Conservation (phyloP, 2,113 vertebrate genomes). For the Proteles cristata region DNA sequence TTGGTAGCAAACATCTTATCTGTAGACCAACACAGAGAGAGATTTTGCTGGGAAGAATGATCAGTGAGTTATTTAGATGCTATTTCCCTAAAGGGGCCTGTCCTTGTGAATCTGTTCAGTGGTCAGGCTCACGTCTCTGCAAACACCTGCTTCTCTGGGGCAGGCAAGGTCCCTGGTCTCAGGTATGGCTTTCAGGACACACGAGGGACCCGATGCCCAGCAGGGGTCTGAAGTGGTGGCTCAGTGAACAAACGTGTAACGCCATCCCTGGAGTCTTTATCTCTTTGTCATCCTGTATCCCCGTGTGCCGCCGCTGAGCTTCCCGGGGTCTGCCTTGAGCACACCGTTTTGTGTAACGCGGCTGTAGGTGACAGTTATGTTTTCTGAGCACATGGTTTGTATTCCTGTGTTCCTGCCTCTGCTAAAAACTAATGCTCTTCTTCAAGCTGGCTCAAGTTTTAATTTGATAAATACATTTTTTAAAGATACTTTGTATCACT, state of each 20-base stretch:
- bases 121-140: neutral
- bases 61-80: neutral
- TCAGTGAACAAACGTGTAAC: rapidly evolving
- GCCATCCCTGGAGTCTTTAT: rapidly evolving
- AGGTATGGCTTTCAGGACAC: neutral
- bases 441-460: no score
- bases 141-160: rapidly evolving
- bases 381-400: neutral
- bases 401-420: neutral
- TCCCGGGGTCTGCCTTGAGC: rapidly evolving
- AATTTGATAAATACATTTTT: neutral
- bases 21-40: neutral
- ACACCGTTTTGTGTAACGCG: neutral
- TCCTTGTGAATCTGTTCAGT: neutral
- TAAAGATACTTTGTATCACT: neutral
- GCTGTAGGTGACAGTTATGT: neutral
- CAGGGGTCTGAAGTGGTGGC: no score
- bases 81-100: neutral
- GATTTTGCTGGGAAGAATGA: neutral
- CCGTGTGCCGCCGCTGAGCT: rapidly evolving
- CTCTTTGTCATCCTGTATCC: neutral
- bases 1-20: neutral
- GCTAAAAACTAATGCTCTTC: neutral
- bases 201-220: neutral
- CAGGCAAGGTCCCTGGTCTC: neutral